phyloP scores from a whole-genome alignment of 2,113 vertebrate species.

The Anser brachyrhynchus region DNA sequence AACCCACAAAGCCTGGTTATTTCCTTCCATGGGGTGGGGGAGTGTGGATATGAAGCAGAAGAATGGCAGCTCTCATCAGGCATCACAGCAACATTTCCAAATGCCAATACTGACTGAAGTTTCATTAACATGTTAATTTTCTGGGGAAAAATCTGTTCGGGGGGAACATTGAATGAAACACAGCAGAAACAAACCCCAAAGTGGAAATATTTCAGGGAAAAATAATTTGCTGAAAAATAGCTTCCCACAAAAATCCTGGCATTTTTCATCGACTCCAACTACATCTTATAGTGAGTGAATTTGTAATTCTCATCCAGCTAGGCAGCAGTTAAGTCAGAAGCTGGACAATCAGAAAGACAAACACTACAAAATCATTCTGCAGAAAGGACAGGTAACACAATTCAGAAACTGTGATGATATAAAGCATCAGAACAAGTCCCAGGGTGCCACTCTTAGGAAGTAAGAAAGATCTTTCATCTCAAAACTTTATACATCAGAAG shows the following conservation, averaged over 20 bases:
- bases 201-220: background rate
- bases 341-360: background rate
- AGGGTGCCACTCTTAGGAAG: background rate
- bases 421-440: background rate
- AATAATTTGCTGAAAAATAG: background rate
- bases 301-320: background rate
- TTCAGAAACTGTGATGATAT: background rate
- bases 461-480: background rate
- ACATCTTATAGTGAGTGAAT: background rate
- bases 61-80: background rate
- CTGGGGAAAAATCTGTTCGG: background rate
- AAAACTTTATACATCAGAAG: background rate
- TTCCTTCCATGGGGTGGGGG: background rate
- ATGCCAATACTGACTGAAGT: background rate
- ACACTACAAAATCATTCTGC: background rate
- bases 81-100: background rate
- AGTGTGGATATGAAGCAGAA: background rate
- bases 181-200: background rate
- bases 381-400: background rate
- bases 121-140: background rate
- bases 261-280: background rate
- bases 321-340: background rate
- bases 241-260: background rate
- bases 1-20: background rate
- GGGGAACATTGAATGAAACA: background rate